A percentile compares a stretch with the other conserved stretches of the same genome.
phyloP scores from a whole-genome alignment of 2,797 vertebrate species.

The Sebastes variabilis region DNA sequence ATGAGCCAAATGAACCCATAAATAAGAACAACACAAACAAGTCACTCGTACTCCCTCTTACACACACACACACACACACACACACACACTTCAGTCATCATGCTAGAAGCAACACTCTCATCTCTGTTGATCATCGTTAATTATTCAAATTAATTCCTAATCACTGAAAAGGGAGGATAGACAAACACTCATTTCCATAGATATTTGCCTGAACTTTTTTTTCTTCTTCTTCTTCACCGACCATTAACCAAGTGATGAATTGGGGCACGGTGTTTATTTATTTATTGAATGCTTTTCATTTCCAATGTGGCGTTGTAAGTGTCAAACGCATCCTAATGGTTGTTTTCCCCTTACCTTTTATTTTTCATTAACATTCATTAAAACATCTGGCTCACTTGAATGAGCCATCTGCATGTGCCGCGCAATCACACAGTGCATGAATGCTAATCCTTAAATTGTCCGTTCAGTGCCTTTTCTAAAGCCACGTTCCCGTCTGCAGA shows the following conservation, averaged over 20 bases:
- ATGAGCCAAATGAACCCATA: constrained; percentile 11
- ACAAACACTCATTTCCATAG: constrained; percentile 85
- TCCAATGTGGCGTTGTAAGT: constrained; percentile 67
- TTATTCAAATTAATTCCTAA: constrained; percentile 85
- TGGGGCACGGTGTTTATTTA: constrained; percentile 81
- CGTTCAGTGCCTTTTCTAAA: constrained; percentile 36
- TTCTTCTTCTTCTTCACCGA: constrained; percentile 39
- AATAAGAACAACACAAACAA: constrained; percentile 53
- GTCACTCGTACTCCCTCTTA: background rate
- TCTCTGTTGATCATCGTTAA: constrained; percentile 81
- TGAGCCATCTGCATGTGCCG: constrained; percentile 80
- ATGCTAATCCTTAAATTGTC: constrained; percentile 69
- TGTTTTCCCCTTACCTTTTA: constrained; percentile 83
- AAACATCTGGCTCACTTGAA: constrained; percentile 85
- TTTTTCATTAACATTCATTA: constrained; percentile 87
- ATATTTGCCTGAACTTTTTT: constrained; percentile 70
- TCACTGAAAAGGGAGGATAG: constrained; percentile 79
- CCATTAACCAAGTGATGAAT: constrained; percentile 82
- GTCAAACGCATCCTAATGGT: constrained; percentile 81
- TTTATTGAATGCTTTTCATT: constrained; percentile 79
- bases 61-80: constrained; percentile 22
- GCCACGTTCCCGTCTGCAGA: constrained; percentile 24
- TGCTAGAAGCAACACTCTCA: constrained; percentile 68
- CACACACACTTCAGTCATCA: constrained; percentile 49
- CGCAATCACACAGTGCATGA: constrained; percentile 62